These are phyloP conservation scores for Microcebus ravelobensis DNA, from an alignment of 2,113 vertebrate genomes.

Conservation along the genomic window DNA sequence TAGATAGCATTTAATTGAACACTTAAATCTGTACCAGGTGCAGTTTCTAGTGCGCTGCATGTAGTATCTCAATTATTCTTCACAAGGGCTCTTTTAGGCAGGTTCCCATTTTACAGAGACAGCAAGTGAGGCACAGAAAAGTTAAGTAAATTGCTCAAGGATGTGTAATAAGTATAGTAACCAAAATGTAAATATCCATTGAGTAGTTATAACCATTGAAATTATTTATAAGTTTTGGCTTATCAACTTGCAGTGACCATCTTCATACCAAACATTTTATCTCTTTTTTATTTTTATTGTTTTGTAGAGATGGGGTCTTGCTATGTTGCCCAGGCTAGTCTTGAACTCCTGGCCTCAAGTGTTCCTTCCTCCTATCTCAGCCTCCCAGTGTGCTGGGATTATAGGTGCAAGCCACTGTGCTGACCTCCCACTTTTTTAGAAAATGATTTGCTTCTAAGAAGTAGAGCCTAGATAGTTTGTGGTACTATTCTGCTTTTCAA, in stretches of 20 bases:
- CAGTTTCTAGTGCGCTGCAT: not conserved
- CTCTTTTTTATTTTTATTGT: not conserved
- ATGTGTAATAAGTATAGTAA: not conserved
- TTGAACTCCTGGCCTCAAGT: too few species aligned
- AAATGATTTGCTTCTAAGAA: not conserved
- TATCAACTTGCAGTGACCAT: not conserved
- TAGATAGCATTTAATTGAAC: not conserved
- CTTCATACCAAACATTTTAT: not conserved
- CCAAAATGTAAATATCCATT: not conserved
- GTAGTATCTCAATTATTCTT: not conserved
- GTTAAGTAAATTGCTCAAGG: not conserved
- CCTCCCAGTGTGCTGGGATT: too few species aligned
- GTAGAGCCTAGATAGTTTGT: not conserved
- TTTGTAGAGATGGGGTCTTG: too few species aligned
- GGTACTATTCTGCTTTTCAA: not conserved
- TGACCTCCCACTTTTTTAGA: not conserved
- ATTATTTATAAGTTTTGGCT: not conserved
- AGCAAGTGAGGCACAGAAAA: not conserved
- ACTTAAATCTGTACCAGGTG: not conserved
- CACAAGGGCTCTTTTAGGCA: not conserved
- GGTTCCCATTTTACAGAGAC: not conserved
- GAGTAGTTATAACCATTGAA: not conserved
- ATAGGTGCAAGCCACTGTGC: too few species aligned
- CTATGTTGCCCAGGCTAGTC: too few species aligned
- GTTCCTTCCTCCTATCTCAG: too few species aligned